phyloP scores from a whole-genome alignment of 2,113 vertebrate genomes.

The Cervus canadensis region DNA sequence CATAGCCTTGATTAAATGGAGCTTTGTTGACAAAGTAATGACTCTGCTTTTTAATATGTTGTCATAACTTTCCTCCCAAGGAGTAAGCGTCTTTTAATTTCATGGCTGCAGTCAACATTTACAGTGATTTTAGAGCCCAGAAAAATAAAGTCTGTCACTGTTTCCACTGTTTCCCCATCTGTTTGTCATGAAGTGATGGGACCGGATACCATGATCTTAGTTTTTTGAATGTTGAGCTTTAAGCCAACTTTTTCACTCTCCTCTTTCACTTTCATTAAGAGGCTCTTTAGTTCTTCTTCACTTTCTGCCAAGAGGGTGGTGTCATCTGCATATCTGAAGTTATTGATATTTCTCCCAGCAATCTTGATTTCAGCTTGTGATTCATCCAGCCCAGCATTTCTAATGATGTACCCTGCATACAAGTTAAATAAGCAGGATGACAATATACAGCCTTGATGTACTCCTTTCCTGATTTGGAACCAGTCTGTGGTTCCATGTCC shows the following conservation, averaged over 20 bases:
- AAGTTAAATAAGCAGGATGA: neutral
- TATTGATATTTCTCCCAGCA: neutral
- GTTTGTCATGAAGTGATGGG: neutral
- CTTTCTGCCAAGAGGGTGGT: neutral
- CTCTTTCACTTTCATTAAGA: neutral
- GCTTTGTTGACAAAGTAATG: neutral
- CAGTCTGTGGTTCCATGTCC: neutral
- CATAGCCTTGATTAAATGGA: fast-evolving
- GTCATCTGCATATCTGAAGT: neutral
- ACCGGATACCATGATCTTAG: neutral
- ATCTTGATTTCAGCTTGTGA: neutral
- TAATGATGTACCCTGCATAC: neutral
- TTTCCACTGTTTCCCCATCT: neutral
- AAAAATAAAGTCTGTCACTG: neutral
- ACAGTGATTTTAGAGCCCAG: neutral
- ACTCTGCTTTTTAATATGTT: neutral
- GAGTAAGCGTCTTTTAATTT: neutral
- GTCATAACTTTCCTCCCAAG: neutral
- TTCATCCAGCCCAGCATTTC: neutral
- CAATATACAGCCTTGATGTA: neutral
- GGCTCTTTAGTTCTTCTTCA: neutral
- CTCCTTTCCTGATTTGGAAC: neutral
- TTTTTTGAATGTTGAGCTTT: neutral
- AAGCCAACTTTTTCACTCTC: neutral
- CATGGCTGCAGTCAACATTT: neutral